Percentiles rank a stretch among this genome's conserved stretches.
phyloP scores from a whole-genome alignment of 2,113 vertebrate species.

The Phyllopteryx taeniolatus region DNA sequence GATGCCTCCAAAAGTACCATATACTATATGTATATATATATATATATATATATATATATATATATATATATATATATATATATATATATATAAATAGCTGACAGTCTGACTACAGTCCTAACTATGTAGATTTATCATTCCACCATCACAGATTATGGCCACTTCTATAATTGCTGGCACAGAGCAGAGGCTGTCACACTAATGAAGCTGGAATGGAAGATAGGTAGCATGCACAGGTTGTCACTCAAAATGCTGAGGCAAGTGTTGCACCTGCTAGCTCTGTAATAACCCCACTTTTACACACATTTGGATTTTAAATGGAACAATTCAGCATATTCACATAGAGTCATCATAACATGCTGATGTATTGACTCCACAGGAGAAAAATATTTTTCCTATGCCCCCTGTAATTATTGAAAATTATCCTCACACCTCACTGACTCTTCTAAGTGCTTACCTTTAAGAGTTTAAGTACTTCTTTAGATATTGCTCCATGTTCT shows the following conservation, averaged over 20 bases:
- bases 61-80: no score
- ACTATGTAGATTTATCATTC: constrained; percentile 23
- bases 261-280: constrained; percentile 17
- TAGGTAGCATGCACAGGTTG: not conserved
- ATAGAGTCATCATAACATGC: not conserved
- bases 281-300: constrained; percentile 9
- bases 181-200: constrained; percentile 19
- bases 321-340: not conserved
- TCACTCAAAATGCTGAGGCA: constrained; percentile 18
- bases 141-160: constrained; percentile 28
- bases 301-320: constrained; percentile 4
- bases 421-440: not conserved
- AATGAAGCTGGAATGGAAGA: constrained; percentile 18
- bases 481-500: not conserved
- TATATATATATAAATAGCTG: not conserved
- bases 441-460: not conserved
- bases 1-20: not conserved
- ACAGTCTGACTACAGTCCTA: constrained; percentile 5
- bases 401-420: not conserved
- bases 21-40: not conserved
- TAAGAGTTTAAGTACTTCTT: not conserved
- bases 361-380: not conserved
- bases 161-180: constrained; percentile 15
- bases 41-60: no score
- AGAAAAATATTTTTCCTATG: not conserved